Base-by-base conservation (phyloP, 2,888 invertebrate species). In the Didymodactylos carnosus region DNA sequence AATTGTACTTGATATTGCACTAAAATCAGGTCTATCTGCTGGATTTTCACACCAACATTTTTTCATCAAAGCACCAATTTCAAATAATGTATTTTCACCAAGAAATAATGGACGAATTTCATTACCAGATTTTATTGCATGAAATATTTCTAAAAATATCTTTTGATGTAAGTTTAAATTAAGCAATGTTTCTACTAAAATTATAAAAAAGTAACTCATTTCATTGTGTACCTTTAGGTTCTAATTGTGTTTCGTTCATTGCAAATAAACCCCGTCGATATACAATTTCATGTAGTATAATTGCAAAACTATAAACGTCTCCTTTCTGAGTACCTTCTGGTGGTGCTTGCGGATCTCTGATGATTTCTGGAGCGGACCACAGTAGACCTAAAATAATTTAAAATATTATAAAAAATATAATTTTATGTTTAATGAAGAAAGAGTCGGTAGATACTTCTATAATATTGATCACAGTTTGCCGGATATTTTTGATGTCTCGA, bases 251-350 rank as follows among this genome's bases (percentile, higher is more conserved):
- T 62, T 62, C 53, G n/a, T 62, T 62, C 3, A 27, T 62, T 29
- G 53, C 53, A 76, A 82, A 83, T 1, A 82, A 80, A 1, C 83
- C 83, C 73, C 78, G 80, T 72, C 83, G 78, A 76, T 83, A 83
- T n/a, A 92, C 89, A 73, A 94, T 91, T 84, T 93, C 92, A 80
- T 93, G 92, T 69, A 92, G 85, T 76, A 94, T 92, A 72, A 94
- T 89, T 3, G 89, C 91, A 81, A 93, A 93, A 78, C 92, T 91
- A 84, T 92, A 93, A 39, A 93, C 91, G 75, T 83, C 81, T 0
- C 80, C 81, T 76, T 81, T 81, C 72, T 77, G 78, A 8, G 80
- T 80, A 10, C 81, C 82, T 70, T 79, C 16, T 8, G 79, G 78
- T 2, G 80, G 79, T 23, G 78, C 75, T 41, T 77, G 76, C 43